A percentile compares a stretch with the other conserved stretches of the same genome.
phyloP scores from a whole-genome alignment of 2,113 vertebrate species.

The Ceratotherium simum region DNA sequence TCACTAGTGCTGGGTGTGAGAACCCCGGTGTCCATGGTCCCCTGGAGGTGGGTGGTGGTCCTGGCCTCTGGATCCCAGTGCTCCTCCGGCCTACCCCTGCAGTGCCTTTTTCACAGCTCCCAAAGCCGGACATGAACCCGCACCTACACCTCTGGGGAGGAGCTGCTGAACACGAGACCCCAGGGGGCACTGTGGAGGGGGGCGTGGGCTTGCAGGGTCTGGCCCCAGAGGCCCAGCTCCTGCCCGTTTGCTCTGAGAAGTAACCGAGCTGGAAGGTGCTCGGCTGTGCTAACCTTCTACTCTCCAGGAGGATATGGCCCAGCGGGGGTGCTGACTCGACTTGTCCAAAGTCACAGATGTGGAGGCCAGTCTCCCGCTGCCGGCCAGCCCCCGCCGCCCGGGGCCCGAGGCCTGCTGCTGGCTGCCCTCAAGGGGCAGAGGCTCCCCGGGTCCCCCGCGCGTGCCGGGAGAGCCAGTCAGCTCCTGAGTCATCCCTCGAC shows the following conservation, averaged over 20 bases:
- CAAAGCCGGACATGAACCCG: no score
- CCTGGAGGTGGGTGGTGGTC: accelerated
- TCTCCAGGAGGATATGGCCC: neutral
- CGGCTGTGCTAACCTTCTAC: neutral
- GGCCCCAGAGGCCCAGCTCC: neutral
- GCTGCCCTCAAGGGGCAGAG: neutral
- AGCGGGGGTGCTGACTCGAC: neutral
- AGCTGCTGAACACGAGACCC: accelerated
- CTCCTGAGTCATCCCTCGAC: constrained; percentile 42
- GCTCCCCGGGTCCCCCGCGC: neutral
- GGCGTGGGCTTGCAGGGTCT: no score
- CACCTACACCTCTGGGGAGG: accelerated
- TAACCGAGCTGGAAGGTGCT: neutral
- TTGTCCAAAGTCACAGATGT: neutral
- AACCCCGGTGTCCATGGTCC: neutral
- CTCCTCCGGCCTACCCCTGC: neutral
- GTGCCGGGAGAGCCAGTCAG: neutral
- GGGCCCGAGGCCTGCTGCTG: neutral
- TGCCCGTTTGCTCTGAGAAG: neutral
- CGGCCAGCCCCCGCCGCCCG: accelerated
- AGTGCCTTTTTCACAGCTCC: neutral
- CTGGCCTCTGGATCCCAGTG: neutral
- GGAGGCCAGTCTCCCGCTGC: neutral
- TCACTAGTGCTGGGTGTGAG: accelerated
- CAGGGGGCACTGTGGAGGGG: no score